Evolutionary conservation across 2,888 invertebrate species (phyloP), one percentile per base, ranked within the genome.

Genomic region (Eurois occulta): DNA sequence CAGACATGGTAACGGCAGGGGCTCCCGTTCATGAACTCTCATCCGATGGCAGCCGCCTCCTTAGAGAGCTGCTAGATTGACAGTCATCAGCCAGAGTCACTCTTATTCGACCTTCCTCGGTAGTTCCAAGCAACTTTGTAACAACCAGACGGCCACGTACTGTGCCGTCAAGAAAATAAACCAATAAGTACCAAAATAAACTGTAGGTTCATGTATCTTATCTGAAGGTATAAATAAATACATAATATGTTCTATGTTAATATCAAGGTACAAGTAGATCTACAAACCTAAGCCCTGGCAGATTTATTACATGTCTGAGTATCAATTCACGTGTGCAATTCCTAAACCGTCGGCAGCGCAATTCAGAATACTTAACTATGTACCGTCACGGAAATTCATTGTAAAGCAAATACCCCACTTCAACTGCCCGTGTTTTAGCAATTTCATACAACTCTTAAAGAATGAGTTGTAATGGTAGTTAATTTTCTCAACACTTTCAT

Each of bases 311-410:
- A 66, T 48, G 32, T 52, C 32, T 65, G 21, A 28, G 55, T 24
- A 70, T 41, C 1, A 41, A 41, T 70, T 65, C 32, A 41, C 32
- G 55, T 77, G 38, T 58, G 10, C 38, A 65, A 55, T 69, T 76
- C 46, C 24, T 11, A n/a, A 66, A 41, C 24, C 10, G 11, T 32
- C 1, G 11, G 41, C 8, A 48, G 24, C 0, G 32, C n/a, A 21
- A 32, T n/a, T n/a, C n/a, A 35, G 11, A 18, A 35, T 35, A 46
- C n/a, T 68, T 43, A n/a, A 64, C 28, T 32, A 72, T 21, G 13
- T 28, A 10, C 5, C 6, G 41, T 21, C 4, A 32, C n/a, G 10
- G 6, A n/a, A 43, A 18, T 38, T n/a, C 0, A 32, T 32, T 60
- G 6, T 6, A 7, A 35, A 18, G 21, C 16, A 43, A 24, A 58